These are phyloP conservation scores for Abramis brama DNA, from an alignment of 2,113 vertebrate genomes.

Conservation along the genomic window DNA sequence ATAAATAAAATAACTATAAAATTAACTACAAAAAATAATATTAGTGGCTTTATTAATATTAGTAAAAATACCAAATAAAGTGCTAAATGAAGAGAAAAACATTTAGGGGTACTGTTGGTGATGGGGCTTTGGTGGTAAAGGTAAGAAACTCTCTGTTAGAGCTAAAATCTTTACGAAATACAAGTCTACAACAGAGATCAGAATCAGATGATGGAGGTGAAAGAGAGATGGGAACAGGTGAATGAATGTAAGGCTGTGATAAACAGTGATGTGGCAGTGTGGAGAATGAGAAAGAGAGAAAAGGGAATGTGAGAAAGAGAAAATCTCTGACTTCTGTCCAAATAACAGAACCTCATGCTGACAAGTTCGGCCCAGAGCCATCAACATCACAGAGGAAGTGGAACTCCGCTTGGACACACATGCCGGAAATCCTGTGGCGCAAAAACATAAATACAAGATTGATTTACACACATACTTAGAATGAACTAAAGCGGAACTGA, in stretches of 20 bases:
- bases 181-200: slow-evolving; percentile 7
- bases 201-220: background rate
- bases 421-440: background rate
- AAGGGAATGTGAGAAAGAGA: background rate
- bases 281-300: background rate
- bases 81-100: background rate
- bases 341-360: slow-evolving; percentile 26
- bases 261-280: background rate
- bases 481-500: slow-evolving; percentile 5
- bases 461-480: slow-evolving; percentile 4
- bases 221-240: background rate
- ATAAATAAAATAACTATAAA: no score
- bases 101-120: background rate
- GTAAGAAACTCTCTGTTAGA: background rate
- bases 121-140: background rate
- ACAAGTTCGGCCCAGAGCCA: slow-evolving; percentile 15
- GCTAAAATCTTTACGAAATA: background rate
- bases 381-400: slow-evolving; percentile 22
- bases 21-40: background rate
- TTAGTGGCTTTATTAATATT: background rate
- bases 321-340: slow-evolving; percentile 6
- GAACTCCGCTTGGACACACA: slow-evolving; percentile 14
- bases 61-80: background rate
- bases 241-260: background rate
- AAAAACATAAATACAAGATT: background rate